A percentile compares a stretch with the other conserved stretches of the same genome.
Evolutionary conservation across 2,113 vertebrate species (phyloP).

Genomic region (Aplodontia rufa): DNA sequence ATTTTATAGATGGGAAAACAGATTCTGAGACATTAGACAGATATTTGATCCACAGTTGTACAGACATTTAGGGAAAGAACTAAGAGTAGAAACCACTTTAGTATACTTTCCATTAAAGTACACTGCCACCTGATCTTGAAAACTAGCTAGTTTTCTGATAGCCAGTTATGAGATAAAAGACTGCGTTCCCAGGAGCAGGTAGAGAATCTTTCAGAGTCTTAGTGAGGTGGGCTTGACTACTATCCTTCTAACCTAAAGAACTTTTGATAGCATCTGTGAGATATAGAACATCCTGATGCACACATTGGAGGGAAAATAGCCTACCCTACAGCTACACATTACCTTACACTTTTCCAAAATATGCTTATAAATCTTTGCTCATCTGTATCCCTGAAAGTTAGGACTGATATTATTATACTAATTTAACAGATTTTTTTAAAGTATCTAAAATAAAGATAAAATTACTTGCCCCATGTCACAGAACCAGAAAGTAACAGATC

Average conservation of each 20-base stretch:
- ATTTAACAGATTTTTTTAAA: background rate
- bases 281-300: background rate
- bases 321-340: background rate
- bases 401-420: background rate
- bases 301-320: background rate
- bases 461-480: constrained; percentile 24
- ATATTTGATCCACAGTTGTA: background rate
- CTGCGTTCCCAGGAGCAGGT: background rate
- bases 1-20: constrained; percentile 47
- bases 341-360: background rate
- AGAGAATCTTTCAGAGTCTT: background rate
- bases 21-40: background rate
- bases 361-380: background rate
- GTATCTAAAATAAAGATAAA: constrained; percentile 26
- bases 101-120: background rate
- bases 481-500: constrained; percentile 21
- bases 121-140: background rate
- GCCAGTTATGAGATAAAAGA: background rate
- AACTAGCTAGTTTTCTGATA: constrained; percentile 14
- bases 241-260: background rate
- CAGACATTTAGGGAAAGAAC: background rate
- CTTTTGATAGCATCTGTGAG: background rate
- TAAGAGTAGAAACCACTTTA: background rate
- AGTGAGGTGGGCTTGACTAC: background rate
- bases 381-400: background rate